Evolutionary conservation across 1,140 invertebrate species (phyloP).

Genomic region (Akabosia matsudoensis): DNA sequence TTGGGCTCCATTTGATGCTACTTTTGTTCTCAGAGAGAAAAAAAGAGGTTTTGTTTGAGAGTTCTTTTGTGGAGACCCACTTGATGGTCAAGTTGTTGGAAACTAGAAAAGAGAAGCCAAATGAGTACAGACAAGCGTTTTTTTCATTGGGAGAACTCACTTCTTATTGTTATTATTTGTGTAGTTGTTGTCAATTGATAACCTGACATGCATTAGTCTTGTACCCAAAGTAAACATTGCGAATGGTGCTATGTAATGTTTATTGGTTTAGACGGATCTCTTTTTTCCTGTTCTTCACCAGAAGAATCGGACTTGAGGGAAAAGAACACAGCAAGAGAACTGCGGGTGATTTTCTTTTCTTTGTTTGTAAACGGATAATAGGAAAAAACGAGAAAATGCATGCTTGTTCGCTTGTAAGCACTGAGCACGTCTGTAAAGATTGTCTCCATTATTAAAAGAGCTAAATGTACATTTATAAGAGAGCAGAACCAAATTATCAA

Average conservation of each 20-base stretch:
- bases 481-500: too few relatives aligned
- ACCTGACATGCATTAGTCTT: background rate
- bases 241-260: background rate
- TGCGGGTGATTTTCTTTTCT: too few relatives aligned
- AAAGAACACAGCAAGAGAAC: background rate
- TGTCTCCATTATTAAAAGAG: background rate
- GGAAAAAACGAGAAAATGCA: too few relatives aligned
- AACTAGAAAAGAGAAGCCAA: background rate
- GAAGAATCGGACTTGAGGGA: background rate
- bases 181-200: background rate
- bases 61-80: background rate
- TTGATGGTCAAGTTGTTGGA: conserved; percentile 5
- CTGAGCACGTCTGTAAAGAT: background rate
- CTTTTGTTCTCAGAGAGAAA: too few relatives aligned
- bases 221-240: background rate
- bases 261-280: background rate
- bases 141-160: too few relatives aligned
- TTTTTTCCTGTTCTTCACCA: background rate
- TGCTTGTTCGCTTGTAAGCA: too few relatives aligned
- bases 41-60: background rate
- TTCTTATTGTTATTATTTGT: background rate
- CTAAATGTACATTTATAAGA: background rate
- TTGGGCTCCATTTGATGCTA: background rate
- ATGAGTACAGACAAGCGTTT: background rate
- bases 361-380: too few relatives aligned